phyloP scores from a whole-genome alignment of 2,888 invertebrate species.

The Mythimna albipuncta region DNA sequence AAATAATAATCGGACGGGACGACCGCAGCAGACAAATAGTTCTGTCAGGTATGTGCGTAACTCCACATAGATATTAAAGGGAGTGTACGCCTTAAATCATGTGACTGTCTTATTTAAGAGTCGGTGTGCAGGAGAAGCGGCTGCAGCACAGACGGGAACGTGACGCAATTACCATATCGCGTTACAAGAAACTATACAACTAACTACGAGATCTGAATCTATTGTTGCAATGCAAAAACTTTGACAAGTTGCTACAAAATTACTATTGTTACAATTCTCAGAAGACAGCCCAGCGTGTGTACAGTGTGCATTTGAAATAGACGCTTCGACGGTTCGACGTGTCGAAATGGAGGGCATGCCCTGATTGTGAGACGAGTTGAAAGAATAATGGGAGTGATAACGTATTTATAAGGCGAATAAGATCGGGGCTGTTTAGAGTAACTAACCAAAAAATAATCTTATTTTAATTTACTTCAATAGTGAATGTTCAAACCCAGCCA shows the following conservation, averaged over 20 bases:
- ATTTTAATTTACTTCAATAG: too few relatives aligned
- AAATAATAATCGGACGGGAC: too few relatives aligned
- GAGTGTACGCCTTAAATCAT: conserved; percentile 37
- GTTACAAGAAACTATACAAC: conserved; percentile 67
- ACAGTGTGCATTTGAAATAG: conserved; percentile 47
- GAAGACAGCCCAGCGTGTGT: conserved; percentile 43
- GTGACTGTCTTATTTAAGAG: conserved; percentile 46
- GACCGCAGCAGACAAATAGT: too few relatives aligned
- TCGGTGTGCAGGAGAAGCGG: conserved; percentile 54
- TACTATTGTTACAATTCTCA: conserved; percentile 55
- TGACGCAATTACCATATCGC: conserved; percentile 74
- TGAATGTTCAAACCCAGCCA: too few relatives aligned
- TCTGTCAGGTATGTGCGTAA: too few relatives aligned
- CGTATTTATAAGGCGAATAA: conserved; percentile 1
- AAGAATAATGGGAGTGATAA: conserved; percentile 33
- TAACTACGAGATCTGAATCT: conserved; percentile 68
- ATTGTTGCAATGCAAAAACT: conserved; percentile 62
- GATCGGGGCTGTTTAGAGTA: background rate
- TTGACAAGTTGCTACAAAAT: conserved; percentile 51
- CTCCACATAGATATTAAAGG: too few relatives aligned
- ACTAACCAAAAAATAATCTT: too few relatives aligned
- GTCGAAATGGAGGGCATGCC: conserved; percentile 34
- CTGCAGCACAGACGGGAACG: conserved; percentile 67
- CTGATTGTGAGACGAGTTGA: conserved; percentile 20
- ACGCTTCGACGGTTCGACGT: conserved; percentile 35